Conservation (phyloP, 2,113 vertebrate genomes). For the Myxocyprinus asiaticus region DNA sequence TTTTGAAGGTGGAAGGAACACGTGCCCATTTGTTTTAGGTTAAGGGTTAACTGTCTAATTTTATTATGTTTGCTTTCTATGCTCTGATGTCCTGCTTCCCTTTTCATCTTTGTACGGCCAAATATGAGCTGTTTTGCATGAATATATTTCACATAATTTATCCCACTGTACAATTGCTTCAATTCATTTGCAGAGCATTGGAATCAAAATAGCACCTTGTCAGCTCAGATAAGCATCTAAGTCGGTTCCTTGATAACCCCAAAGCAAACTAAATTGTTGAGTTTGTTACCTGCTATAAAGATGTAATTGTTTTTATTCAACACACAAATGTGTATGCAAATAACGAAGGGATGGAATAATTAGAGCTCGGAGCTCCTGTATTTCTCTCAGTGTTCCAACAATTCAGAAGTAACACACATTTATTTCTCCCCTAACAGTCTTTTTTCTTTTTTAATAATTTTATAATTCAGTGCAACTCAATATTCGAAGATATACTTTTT, state of each 20-base stretch:
- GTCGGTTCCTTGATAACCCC: conserved; percentile 32
- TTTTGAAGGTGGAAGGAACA: neutral
- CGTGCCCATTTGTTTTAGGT: neutral
- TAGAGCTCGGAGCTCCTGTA: conserved; percentile 11
- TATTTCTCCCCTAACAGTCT: too few relatives aligned
- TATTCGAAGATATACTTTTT: too few relatives aligned
- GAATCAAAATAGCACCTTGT: conserved; percentile 46
- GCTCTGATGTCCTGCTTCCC: neutral
- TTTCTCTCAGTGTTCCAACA: neutral
- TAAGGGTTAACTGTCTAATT: neutral
- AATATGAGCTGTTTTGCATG: conserved; percentile 2
- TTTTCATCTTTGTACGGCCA: neutral
- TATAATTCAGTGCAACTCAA: too few relatives aligned
- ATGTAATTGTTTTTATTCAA: conserved; percentile 26
- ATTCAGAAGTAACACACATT: too few relatives aligned
- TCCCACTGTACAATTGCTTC: conserved; percentile 22
- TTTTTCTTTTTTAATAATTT: too few relatives aligned
- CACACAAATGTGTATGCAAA: conserved; percentile 43
- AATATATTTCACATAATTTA: conserved; percentile 19
- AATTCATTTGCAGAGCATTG: conserved; percentile 44
- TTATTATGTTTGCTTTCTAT: neutral
- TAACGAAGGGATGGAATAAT: conserved; percentile 14
- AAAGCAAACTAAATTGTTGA: conserved; percentile 37
- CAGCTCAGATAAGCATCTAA: conserved; percentile 35
- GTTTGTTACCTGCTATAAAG: conserved; percentile 34